These are phyloP conservation scores for Amblyjoppa fuscipennis DNA, from an alignment of 2,888 invertebrate species.

Conservation along the genomic window DNA sequence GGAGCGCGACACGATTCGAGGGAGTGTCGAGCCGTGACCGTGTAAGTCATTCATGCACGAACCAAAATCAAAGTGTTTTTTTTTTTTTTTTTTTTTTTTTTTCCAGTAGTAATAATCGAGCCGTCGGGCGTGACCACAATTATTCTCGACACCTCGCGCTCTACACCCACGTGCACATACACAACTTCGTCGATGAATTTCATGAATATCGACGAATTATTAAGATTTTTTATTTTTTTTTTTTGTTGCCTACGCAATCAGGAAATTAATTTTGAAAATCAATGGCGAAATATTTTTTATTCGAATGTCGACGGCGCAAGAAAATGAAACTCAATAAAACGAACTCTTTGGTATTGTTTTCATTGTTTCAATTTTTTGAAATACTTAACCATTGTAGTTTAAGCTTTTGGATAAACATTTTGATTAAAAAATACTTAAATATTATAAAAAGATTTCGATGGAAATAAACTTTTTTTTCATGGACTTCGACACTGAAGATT, in stretches of 20 bases:
- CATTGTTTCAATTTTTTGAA: too few relatives aligned
- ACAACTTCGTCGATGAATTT: neutral
- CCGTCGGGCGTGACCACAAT: constrained; percentile 37
- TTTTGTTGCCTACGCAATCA: neutral
- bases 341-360: neutral
- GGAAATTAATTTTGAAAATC: neutral
- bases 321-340: neutral
- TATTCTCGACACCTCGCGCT: constrained; percentile 30
- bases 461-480: too few relatives aligned
- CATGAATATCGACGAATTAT: neutral
- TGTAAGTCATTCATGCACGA: constrained; percentile 65
- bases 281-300: neutral
- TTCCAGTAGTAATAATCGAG: constrained; percentile 23
- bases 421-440: too few relatives aligned
- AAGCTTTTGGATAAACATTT: too few relatives aligned
- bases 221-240: neutral
- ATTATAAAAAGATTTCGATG: too few relatives aligned
- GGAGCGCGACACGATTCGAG: constrained; percentile 43
- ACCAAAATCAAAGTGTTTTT: constrained; percentile 47
- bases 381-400: too few relatives aligned
- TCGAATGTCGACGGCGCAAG: too few relatives aligned
- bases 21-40: constrained; percentile 71
- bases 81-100: constrained; percentile 21
- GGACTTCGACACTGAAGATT: too few relatives aligned
- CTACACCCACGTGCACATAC: too few relatives aligned